These are phyloP conservation scores for Pogona vitticeps DNA, from an alignment of 2,113 vertebrate species.

Conservation along the genomic window DNA sequence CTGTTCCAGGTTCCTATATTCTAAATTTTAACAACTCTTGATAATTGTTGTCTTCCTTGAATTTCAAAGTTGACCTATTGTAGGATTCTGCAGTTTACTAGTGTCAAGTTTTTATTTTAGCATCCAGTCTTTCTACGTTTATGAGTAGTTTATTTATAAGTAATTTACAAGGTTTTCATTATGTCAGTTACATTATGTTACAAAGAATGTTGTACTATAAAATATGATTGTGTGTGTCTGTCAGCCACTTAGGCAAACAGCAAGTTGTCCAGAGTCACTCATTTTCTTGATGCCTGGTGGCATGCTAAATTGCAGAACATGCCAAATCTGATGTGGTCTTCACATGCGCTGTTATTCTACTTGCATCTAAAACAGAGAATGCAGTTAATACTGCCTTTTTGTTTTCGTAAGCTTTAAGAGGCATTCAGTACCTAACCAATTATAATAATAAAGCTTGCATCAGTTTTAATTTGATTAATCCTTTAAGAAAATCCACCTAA, in stretches of 20 bases:
- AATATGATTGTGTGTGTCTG: slow-evolving; percentile 26
- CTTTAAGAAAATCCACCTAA: neutral
- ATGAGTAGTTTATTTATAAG: slow-evolving; percentile 19
- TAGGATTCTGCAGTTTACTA: neutral
- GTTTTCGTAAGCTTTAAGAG: neutral
- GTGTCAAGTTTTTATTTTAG: neutral
- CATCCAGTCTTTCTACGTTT: slow-evolving; percentile 33
- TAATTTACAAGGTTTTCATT: slow-evolving; percentile 1
- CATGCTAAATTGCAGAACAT: slow-evolving; percentile 22
- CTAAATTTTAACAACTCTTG: neutral
- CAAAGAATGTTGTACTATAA: neutral
- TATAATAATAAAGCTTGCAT: slow-evolving; percentile 5
- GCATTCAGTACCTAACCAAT: slow-evolving; percentile 9
- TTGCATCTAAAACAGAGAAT: no score
- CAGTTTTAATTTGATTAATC: slow-evolving; percentile 15
- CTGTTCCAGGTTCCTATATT: neutral
- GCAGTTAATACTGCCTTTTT: slow-evolving; percentile 4
- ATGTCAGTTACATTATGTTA: slow-evolving; percentile 18
- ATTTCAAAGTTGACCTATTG: neutral
- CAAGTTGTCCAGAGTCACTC: slow-evolving; percentile 36
- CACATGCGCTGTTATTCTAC: slow-evolving; percentile 17
- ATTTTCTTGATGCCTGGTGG: slow-evolving; percentile 20
- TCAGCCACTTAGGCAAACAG: slow-evolving; percentile 14
- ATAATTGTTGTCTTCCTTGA: neutral
- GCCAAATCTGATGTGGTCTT: slow-evolving; percentile 7